Evolutionary conservation across 2,888 invertebrate genomes (phyloP), one percentile per base, ranked within the genome.

Genomic region (Andricus curvator): DNA sequence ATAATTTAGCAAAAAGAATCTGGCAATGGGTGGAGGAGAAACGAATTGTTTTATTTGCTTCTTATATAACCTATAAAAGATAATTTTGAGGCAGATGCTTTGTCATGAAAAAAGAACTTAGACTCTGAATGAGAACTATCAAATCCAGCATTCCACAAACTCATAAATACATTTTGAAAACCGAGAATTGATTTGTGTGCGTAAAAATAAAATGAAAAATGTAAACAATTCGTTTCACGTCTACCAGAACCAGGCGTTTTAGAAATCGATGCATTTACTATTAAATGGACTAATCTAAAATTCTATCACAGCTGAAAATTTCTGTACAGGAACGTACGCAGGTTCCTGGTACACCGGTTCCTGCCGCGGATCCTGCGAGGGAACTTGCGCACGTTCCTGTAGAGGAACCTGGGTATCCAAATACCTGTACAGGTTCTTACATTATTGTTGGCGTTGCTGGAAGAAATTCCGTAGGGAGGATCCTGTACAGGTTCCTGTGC

Each of bases 151-250:
- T 84, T 81, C 65, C 17, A 78, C 8, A 56, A 64, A 44, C 81
- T 82, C 65, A 60, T 78, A 78, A n/a, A 80, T 60, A 77, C 11
- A 48, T 81, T 81, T 60, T 80, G 80, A 6, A 11, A 17, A 51
- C 77, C 77, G n/a, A 41, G 79, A 2, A 78, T 84, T 33, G 82
- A 84, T 79, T 74, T 82, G 9, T 83, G 83, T 64, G 81, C 81
- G 13, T 70, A 65, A 11, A 15, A 22, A 60, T 33, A 68, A 22
- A 83, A 84, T 74, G 67, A 33, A 44, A 82, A 82, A 74, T 84
- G 83, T 76, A 44, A 66, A 33, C n/a, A n/a, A 4, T 84, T 80
- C 77, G 66, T 51, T 62, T 83, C 85, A 1, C 84, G 83, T 84
- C 29, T 67, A 2, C 77, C 80, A 15, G 81, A 84, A 62, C 62